Conservation (phyloP, 2,113 vertebrate species). For the Vulpes ferrilata region DNA sequence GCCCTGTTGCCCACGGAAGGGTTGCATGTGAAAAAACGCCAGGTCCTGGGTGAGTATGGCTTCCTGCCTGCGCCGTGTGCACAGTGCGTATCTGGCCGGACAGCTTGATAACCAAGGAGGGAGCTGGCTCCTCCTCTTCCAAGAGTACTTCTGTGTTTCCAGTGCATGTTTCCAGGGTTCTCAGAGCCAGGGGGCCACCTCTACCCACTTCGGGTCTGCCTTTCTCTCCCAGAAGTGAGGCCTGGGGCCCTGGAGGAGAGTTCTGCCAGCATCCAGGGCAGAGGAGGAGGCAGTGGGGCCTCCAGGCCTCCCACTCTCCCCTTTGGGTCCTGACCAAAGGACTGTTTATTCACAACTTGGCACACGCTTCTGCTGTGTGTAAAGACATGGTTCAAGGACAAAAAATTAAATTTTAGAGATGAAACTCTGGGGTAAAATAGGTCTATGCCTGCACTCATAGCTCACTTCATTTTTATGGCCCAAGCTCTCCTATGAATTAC, state of each 20-base stretch:
- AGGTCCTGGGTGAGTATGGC: neutral
- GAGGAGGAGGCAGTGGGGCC: neutral
- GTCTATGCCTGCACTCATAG: neutral
- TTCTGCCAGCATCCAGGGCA: neutral
- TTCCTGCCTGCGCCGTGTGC: neutral
- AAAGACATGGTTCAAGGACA: neutral
- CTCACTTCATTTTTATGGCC: neutral
- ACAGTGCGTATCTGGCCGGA: neutral
- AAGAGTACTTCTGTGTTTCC: neutral
- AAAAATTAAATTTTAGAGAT: neutral
- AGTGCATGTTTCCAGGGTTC: neutral
- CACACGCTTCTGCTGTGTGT: neutral
- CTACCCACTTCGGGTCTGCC: too few species aligned
- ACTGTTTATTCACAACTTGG: neutral
- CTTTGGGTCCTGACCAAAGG: neutral
- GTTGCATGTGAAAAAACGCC: neutral
- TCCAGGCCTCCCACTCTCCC: neutral
- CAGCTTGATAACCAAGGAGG: neutral
- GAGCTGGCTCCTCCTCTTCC: neutral
- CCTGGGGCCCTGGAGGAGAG: neutral
- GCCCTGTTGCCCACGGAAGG: neutral
- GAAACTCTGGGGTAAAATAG: neutral
- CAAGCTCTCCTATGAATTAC: neutral
- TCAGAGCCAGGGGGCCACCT: neutral
- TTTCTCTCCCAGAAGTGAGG: neutral